Conservation (phyloP, 2,888 invertebrate species). For the Euproctis similis region DNA sequence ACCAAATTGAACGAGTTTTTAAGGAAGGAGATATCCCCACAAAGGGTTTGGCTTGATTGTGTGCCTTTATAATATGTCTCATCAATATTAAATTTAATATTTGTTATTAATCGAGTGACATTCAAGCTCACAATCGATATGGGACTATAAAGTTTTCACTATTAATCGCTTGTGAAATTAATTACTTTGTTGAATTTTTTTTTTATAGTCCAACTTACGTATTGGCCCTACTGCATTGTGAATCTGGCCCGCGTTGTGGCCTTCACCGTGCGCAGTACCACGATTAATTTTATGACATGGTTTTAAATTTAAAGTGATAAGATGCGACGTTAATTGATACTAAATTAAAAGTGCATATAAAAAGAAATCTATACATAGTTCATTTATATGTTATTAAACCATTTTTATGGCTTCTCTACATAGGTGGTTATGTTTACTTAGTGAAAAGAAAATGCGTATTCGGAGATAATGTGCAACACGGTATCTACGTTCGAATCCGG, state of each 20-base stretch:
- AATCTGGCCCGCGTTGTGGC: constrained; percentile 6
- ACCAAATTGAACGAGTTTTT: no score
- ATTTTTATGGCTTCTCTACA: constrained; percentile 5
- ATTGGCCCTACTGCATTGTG: constrained; percentile 5
- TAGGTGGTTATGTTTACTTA: background rate
- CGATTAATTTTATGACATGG: constrained; percentile 10
- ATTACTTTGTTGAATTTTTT: constrained; percentile 27
- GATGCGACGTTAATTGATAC: constrained; percentile 6
- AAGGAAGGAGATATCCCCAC: no score
- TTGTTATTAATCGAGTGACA: constrained; percentile 9
- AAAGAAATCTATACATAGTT: background rate
- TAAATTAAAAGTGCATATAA: constrained; percentile 5
- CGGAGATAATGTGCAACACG: background rate
- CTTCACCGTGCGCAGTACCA: background rate
- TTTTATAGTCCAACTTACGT: constrained; percentile 14
- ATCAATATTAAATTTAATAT: constrained; percentile 21
- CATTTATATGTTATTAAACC: constrained; percentile 7
- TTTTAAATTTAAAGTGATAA: constrained; percentile 10
- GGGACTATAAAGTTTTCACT: constrained; percentile 24
- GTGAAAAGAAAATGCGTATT: background rate
- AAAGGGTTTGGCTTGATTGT: no score
- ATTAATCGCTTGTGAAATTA: constrained; percentile 28
- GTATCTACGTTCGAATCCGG: background rate
- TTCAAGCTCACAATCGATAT: constrained; percentile 21
- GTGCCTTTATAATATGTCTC: constrained; percentile 21